These are phyloP conservation scores for Hephaestus fuliginosus DNA, from an alignment of 2,797 vertebrate genomes.

Conservation along the genomic window DNA sequence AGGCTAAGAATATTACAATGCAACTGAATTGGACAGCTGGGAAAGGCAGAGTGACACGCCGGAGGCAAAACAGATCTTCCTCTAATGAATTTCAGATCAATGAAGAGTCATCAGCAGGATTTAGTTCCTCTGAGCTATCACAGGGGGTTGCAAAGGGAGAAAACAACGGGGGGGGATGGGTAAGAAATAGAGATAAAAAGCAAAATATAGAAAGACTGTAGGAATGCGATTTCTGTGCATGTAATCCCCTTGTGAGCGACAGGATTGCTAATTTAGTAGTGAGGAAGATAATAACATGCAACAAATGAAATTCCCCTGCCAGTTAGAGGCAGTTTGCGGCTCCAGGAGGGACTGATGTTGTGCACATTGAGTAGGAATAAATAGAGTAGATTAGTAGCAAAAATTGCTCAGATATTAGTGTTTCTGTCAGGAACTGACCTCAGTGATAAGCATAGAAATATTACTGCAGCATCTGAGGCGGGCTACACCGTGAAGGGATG, in stretches of 20 bases:
- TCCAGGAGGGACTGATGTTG: slow-evolving; percentile 21
- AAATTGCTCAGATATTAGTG: slow-evolving; percentile 29
- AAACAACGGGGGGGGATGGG: background rate
- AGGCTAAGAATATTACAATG: slow-evolving; percentile 45
- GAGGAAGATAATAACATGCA: slow-evolving; percentile 37
- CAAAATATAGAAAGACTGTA: slow-evolving; percentile 35
- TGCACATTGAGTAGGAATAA: slow-evolving; percentile 31
- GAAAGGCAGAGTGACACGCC: slow-evolving; percentile 40
- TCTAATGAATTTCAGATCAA: slow-evolving; percentile 68
- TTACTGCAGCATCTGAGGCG: background rate
- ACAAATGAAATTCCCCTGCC: slow-evolving; percentile 40
- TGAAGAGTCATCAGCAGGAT: slow-evolving; percentile 58
- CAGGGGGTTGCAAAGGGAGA: slow-evolving; percentile 21
- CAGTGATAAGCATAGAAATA: background rate
- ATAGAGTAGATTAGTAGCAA: slow-evolving; percentile 8
- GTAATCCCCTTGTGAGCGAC: slow-evolving; percentile 34
- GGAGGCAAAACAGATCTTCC: slow-evolving; percentile 58
- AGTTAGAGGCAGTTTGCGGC: background rate
- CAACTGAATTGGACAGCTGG: slow-evolving; percentile 48
- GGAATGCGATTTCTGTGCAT: slow-evolving; percentile 35
- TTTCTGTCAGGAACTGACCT: slow-evolving; percentile 8
- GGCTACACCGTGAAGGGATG: slow-evolving; percentile 5
- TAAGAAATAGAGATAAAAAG: slow-evolving; percentile 21
- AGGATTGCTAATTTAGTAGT: slow-evolving; percentile 54
- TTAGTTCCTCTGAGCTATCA: slow-evolving; percentile 43